phyloP scores from a whole-genome alignment of 1,140 invertebrate genomes.

The Tetramorium simillimum region DNA sequence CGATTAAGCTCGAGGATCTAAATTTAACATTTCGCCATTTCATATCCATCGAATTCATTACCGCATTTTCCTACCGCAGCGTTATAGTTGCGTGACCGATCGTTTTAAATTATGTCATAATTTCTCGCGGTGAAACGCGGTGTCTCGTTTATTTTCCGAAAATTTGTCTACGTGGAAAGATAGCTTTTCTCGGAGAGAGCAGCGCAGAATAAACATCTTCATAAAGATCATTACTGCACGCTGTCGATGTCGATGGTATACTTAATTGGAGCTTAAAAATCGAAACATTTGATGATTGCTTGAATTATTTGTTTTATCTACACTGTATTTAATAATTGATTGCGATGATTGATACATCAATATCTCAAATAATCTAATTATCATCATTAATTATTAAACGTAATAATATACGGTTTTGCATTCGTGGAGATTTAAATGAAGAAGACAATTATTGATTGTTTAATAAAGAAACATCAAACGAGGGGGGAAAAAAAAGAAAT shows the following conservation, averaged over 20 bases:
- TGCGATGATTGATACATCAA: background rate
- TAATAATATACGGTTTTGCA: background rate
- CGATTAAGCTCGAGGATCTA: constrained; percentile 30
- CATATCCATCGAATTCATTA: background rate
- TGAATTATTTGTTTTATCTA: background rate
- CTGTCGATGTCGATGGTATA: background rate
- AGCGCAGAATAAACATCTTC: background rate
- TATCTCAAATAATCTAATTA: constrained; percentile 15
- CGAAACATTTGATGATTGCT: background rate
- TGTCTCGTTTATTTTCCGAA: background rate
- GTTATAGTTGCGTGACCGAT: background rate
- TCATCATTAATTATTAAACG: background rate
- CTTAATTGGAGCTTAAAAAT: constrained; percentile 22
- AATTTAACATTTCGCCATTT: constrained; percentile 35
- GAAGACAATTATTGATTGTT: background rate
- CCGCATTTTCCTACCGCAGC: background rate
- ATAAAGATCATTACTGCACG: background rate
- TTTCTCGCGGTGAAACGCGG: background rate
- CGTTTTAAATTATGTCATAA: constrained; percentile 16
- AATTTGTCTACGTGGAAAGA: constrained; percentile 8
- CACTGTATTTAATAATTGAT: background rate
- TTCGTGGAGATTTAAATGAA: background rate
- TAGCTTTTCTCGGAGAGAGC: background rate
- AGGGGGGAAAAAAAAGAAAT: background rate
- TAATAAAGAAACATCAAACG: background rate